phyloP scores from a whole-genome alignment of 1,140 invertebrate species.

The Cherax destructor region DNA sequence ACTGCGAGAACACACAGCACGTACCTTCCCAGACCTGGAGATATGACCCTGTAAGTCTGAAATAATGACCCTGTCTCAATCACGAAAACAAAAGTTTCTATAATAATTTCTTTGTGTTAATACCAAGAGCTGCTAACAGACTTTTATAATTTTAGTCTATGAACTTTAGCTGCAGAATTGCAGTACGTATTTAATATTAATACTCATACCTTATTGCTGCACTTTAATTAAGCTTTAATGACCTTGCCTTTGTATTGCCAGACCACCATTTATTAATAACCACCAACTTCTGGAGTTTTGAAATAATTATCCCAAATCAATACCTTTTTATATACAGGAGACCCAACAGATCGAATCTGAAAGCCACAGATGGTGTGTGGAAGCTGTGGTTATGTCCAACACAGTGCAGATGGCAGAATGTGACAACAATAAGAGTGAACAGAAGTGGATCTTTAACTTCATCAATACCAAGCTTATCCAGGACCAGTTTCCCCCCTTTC shows the following conservation, averaged over 20 bases:
- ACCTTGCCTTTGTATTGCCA: no score
- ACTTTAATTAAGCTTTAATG: no score
- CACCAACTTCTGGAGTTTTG: no score
- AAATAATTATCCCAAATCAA: no score
- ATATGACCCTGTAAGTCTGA: slow-evolving; percentile 63
- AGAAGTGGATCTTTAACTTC: slow-evolving; percentile 35
- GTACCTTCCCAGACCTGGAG: slow-evolving; percentile 47
- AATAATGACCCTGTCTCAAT: neutral
- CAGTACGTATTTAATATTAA: no score
- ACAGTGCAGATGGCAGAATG: slow-evolving; percentile 34
- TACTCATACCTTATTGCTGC: no score
- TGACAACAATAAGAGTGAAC: slow-evolving; percentile 24
- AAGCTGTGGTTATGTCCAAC: neutral
- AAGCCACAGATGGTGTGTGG: slow-evolving; percentile 39
- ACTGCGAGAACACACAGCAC: slow-evolving; percentile 42
- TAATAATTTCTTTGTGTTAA: no score
- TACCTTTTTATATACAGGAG: slow-evolving; percentile 13
- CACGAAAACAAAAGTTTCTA: no score
- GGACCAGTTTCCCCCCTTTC: slow-evolving; percentile 38
- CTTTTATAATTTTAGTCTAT: no score
- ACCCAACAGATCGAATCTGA: slow-evolving; percentile 46
- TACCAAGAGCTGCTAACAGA: no score
- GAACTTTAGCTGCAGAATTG: no score
- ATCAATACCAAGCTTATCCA: slow-evolving; percentile 36
- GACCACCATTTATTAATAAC: no score